A percentile compares a stretch with the other conserved stretches of the same genome.
These are phyloP conservation scores for Tarsius wallacei DNA, from an alignment of 2,797 vertebrate species.

Conservation along the genomic window DNA sequence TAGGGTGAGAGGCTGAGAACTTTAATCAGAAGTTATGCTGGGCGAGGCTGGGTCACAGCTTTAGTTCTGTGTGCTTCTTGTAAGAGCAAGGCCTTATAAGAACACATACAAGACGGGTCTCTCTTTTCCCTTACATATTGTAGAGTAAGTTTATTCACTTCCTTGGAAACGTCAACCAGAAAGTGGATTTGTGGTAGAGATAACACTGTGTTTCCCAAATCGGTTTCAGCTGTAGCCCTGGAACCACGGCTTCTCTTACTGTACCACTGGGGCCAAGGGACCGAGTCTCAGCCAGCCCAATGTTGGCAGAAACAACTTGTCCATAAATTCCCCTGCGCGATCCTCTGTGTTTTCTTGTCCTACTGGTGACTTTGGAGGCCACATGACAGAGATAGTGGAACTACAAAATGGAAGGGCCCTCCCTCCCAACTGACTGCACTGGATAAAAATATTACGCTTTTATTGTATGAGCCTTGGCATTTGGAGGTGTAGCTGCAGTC, in stretches of 20 bases:
- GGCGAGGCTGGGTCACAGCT: background rate
- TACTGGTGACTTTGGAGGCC: background rate
- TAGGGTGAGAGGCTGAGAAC: background rate
- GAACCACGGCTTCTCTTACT: background rate
- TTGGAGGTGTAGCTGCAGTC: no score
- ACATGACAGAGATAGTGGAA: background rate
- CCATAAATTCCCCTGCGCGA: background rate
- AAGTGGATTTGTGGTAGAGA: background rate
- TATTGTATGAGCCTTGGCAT: background rate
- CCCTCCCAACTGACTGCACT: background rate
- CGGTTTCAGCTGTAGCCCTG: background rate
- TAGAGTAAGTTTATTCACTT: background rate
- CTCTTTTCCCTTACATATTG: background rate
- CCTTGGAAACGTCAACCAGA: background rate
- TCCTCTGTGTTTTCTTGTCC: background rate
- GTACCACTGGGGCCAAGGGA: background rate
- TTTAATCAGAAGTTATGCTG: background rate
- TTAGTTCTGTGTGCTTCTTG: background rate
- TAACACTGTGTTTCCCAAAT: background rate
- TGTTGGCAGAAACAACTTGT: background rate
- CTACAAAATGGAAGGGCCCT: background rate
- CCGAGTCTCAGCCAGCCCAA: background rate
- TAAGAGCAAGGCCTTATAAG: background rate
- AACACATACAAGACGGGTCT: background rate
- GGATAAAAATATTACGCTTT: background rate